Percentiles rank a stretch among this genome's conserved stretches.
These are phyloP conservation scores for Andrena bucephala DNA, from an alignment of 2,888 invertebrate species.

Conservation along the genomic window DNA sequence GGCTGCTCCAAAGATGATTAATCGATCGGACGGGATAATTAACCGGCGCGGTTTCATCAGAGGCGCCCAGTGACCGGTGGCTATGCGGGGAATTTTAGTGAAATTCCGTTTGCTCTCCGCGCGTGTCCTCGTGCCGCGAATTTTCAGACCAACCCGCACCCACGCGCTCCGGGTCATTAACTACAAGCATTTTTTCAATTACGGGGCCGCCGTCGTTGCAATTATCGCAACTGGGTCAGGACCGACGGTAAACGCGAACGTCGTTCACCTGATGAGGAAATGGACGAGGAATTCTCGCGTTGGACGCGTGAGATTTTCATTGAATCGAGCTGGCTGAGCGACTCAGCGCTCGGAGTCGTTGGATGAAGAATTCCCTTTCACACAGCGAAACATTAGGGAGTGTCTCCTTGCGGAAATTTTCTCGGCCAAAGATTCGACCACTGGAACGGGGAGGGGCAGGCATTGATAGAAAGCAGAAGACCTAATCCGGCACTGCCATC, in stretches of 20 bases:
- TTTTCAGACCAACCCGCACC: constrained; percentile 62
- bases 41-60: constrained; percentile 77
- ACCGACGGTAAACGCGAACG: background rate
- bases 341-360: no score
- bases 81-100: constrained; percentile 78
- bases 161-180: constrained; percentile 35
- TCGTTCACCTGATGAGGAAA: background rate
- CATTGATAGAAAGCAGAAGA: no score
- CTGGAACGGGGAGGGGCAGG: no score
- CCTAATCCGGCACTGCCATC: no score
- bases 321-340: no score
- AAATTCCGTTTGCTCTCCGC: constrained; percentile 73
- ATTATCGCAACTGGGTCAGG: constrained; percentile 52
- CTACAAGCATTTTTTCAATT: constrained; percentile 42
- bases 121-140: constrained; percentile 67
- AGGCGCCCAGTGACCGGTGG: constrained; percentile 62
- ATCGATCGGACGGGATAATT: constrained; percentile 81
- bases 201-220: constrained; percentile 10
- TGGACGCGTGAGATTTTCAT: no score
- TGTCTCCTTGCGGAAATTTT: no score
- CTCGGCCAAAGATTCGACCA: no score
- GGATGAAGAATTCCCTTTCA: no score
- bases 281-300: constrained; percentile 4
- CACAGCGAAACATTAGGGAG: no score
- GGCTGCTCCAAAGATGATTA: constrained; percentile 72